These are phyloP conservation scores for Calameuta filiformis DNA, from an alignment of 2,888 invertebrate genomes.

Conservation along the genomic window DNA sequence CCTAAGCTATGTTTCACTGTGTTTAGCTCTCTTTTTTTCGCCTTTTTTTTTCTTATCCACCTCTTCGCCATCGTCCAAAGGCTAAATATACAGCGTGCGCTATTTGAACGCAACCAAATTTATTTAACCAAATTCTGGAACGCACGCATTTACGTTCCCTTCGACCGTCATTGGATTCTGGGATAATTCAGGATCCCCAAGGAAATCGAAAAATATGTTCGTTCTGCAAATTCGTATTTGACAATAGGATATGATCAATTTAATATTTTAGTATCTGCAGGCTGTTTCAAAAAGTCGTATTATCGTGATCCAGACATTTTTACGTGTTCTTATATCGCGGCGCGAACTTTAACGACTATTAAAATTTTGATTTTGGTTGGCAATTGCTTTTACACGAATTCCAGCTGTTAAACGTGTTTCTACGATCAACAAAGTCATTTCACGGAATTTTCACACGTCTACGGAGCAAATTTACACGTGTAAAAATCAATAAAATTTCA, in stretches of 20 bases:
- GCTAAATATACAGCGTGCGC: background rate
- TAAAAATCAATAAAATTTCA: background rate
- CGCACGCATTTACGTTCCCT: background rate
- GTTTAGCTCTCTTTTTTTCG: background rate
- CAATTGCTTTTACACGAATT: background rate
- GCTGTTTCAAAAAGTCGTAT: too few relatives aligned
- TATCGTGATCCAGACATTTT: background rate
- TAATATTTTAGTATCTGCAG: background rate
- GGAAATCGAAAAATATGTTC: background rate
- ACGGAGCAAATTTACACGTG: background rate
- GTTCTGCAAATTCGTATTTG: background rate
- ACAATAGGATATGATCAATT: background rate
- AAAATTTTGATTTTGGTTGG: background rate
- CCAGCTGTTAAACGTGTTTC: background rate
- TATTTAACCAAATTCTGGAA: conserved; percentile 15
- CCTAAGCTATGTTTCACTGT: conserved; percentile 7
- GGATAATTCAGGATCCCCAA: background rate
- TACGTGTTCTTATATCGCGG: background rate
- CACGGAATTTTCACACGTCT: background rate
- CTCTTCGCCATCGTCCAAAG: background rate
- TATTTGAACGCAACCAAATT: conserved; percentile 9
- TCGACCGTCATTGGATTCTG: background rate
- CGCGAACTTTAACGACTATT: background rate
- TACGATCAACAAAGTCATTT: background rate
- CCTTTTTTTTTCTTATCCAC: background rate